Evolutionary conservation across 2,888 invertebrate species (phyloP).

Genomic region (Rambutsinella grinnellia): DNA sequence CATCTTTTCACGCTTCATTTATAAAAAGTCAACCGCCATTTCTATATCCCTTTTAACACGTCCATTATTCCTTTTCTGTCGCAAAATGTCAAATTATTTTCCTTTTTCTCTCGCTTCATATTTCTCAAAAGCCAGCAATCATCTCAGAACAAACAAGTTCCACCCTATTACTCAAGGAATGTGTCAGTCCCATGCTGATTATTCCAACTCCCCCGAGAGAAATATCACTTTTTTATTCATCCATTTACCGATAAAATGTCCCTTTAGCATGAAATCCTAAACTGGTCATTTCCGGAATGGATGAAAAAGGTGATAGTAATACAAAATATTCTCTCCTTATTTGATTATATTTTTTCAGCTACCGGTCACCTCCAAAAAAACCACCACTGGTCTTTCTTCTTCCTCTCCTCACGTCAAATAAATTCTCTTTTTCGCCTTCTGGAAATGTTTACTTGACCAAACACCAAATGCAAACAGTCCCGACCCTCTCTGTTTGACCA

Average conservation of each 20-base stretch:
- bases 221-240: constrained; percentile 30
- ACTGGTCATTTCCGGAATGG: constrained; percentile 53
- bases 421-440: constrained; percentile 28
- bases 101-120: background rate
- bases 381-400: too few species aligned
- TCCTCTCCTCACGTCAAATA: constrained; percentile 42
- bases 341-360: constrained; percentile 53
- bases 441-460: constrained; percentile 35
- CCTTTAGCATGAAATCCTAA: constrained; percentile 47
- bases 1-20: background rate
- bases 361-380: constrained; percentile 57
- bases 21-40: background rate
- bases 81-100: background rate
- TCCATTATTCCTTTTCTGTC: background rate
- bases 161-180: constrained; percentile 4
- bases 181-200: constrained; percentile 35
- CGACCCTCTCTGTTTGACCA: too few species aligned
- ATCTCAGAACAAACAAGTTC: constrained; percentile 17
- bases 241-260: constrained; percentile 21
- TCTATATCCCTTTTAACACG: background rate
- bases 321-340: constrained; percentile 55
- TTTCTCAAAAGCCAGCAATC: constrained; percentile 1
- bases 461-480: constrained; percentile 45
- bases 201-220: constrained; percentile 18
- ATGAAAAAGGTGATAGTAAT: constrained; percentile 54